Evolutionary conservation across 2,888 invertebrate genomes (phyloP), one percentile per base, ranked within the genome.

Genomic region (Melinaea menophilus): DNA sequence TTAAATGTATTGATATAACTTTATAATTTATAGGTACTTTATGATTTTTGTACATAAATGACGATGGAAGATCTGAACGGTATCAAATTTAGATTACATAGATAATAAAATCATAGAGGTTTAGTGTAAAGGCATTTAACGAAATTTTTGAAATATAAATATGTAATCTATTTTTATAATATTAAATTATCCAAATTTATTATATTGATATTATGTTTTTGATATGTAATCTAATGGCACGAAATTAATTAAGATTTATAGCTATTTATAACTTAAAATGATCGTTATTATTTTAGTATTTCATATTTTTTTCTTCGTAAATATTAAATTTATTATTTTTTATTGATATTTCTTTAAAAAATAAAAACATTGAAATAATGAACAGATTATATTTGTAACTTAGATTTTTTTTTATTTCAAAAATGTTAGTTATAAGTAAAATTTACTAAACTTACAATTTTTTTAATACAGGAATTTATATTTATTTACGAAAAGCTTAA

Each of bases 191-290:
- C 48, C 13, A n/a, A 41, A 9, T 13, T 55, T 56, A 58, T 55
- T 60, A 33, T 56, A 59, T 59, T 56, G 56, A 58, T 65, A 57
- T 34, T 59, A 33, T 55, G 54, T 55, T 55, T 55, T 37, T 66
- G 63, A 61, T 63, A 66, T 66, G 63, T 66, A 9, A 31, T n/a
- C 56, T 66, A 63, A 67, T 65, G 63, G 67, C 67, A 67, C 67
- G 57, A 64, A 48, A 65, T 67, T 61, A 54, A 57, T 57, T 63
- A 47, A 55, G 55, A 51, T 61, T 67, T 65, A 67, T 65, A 67
- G 67, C 67, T 67, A 55, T 59, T 11, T 54, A 41, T 41, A 56
- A 56, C 22, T 51, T 61, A 56, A 41, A 51, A 51, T 31, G 11
- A 22, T 1, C 9, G 22, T 51, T 3, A 51, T 51, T 51, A 51